These are phyloP conservation scores for Bucorvus abyssinicus DNA, from an alignment of 2,797 vertebrate species.

Conservation along the genomic window DNA sequence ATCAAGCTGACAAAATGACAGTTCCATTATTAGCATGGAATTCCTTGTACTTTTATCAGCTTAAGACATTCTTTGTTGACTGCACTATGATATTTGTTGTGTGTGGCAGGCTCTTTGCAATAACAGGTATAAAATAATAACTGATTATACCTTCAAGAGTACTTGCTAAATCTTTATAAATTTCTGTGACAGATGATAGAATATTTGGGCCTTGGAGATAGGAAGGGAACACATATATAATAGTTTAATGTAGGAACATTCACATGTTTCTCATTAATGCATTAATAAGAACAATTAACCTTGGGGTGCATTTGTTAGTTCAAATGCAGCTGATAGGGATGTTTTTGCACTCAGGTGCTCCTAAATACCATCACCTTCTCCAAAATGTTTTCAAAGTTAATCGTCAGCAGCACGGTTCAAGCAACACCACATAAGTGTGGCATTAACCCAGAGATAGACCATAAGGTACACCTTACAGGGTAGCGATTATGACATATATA, in stretches of 20 bases:
- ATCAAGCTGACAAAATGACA: background rate
- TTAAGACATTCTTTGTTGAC: background rate
- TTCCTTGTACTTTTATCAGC: background rate
- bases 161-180: background rate
- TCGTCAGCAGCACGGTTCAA: background rate
- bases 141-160: background rate
- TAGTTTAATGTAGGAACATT: background rate
- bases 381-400: background rate
- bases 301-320: background rate
- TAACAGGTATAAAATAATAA: background rate
- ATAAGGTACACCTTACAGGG: background rate
- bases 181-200: background rate
- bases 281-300: background rate
- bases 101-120: background rate
- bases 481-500: background rate
- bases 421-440: accelerated
- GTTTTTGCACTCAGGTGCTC: background rate
- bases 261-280: background rate
- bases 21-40: background rate
- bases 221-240: background rate
- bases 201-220: background rate
- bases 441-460: background rate
- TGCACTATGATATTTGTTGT: background rate
- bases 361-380: background rate
- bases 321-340: background rate